A percentile compares a stretch with the other conserved stretches of the same genome.
phyloP scores from a whole-genome alignment of 2,113 vertebrate species.

The Callopanchax toddi region DNA sequence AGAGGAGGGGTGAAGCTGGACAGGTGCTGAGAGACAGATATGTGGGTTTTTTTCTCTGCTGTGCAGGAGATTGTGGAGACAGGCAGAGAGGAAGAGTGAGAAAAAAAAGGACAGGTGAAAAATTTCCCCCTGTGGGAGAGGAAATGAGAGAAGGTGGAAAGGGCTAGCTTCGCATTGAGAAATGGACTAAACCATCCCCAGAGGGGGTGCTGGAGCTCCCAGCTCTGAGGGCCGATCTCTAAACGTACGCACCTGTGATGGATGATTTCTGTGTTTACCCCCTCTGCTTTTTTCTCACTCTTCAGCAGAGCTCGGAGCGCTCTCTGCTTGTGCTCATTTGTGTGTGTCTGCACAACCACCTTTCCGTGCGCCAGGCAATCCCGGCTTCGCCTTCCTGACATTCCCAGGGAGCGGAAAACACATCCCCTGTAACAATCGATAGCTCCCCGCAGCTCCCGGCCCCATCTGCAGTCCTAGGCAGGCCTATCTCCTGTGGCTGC shows the following conservation, averaged over 20 bases:
- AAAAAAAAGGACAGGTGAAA: conserved; percentile 64
- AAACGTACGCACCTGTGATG: conserved; percentile 65
- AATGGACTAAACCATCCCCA: conserved; percentile 71
- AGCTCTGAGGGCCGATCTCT: conserved; percentile 45
- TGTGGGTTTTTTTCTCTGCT: conserved; percentile 47
- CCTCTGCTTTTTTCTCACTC: conserved; percentile 46
- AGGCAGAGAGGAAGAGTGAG: conserved; percentile 19
- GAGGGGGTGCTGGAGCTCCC: conserved; percentile 53
- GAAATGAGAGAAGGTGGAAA: conserved; percentile 68
- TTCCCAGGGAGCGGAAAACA: conserved; percentile 53
- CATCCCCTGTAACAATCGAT: conserved; percentile 65
- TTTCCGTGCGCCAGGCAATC: conserved; percentile 50
- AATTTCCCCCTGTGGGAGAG: conserved; percentile 69
- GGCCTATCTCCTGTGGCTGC: conserved; percentile 42
- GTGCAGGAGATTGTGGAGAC: conserved; percentile 43
- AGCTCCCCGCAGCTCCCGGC: conserved; percentile 29
- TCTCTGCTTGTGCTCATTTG: conserved; percentile 24
- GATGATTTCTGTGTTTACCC: conserved; percentile 62
- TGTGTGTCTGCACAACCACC: conserved; percentile 20
- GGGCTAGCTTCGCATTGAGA: conserved; percentile 57
- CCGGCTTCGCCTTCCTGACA: conserved; percentile 32
- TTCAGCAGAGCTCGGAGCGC: conserved; percentile 40
- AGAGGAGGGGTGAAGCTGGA: conserved; percentile 36
- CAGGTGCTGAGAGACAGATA: conserved; percentile 72
- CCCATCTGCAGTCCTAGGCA: conserved; percentile 41